Evolutionary conservation across 2,888 invertebrate species (phyloP), one percentile per base, ranked within the genome.

Genomic region (Artemia sinica): DNA sequence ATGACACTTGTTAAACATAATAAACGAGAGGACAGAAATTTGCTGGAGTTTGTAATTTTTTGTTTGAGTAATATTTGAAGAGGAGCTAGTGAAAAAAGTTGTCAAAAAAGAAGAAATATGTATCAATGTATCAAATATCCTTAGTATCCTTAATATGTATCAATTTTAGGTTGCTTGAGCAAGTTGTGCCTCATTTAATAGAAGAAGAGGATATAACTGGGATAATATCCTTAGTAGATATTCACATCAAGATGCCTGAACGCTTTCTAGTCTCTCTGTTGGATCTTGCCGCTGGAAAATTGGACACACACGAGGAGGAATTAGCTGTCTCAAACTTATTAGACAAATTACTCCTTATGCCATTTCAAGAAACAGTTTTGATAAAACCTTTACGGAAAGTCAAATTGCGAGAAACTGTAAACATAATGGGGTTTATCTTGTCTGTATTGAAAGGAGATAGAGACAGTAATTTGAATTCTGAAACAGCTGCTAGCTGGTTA

Each of bases 131-230:
- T n/a, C n/a, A n/a, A n/a, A n/a, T n/a, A n/a, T n/a, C n/a, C n/a
- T n/a, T n/a, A n/a, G 28, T 28, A 28, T 28, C 1, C 1, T 1
- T 4, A 28, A 28, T 28, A 28, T 28, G 28, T 58, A 14, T 58
- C 10, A n/a, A 9, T 18, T 18, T 58, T 18, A 58, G 58, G 58
- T 14, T 58, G 14, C 58, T 58, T 58, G 58, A 58, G 58, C 58
- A 58, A 58, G 58, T 58, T 58, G n/a, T 58, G 8, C 58, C 58
- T 1, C 58, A 18, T 18, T n/a, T 58, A 18, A 18, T 58, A n/a
- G 10, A n/a, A n/a, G 58, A 58, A n/a, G 58, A 58, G 18, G 58
- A 58, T 18, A n/a, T 58, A 14, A 58, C 58, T 58, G 58, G 58
- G 8, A 18, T 58, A n/a, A 58, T 58, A n/a, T 58, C 58, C 11